phyloP scores from a whole-genome alignment of 2,797 vertebrate genomes.

The Coreius guichenoti region DNA sequence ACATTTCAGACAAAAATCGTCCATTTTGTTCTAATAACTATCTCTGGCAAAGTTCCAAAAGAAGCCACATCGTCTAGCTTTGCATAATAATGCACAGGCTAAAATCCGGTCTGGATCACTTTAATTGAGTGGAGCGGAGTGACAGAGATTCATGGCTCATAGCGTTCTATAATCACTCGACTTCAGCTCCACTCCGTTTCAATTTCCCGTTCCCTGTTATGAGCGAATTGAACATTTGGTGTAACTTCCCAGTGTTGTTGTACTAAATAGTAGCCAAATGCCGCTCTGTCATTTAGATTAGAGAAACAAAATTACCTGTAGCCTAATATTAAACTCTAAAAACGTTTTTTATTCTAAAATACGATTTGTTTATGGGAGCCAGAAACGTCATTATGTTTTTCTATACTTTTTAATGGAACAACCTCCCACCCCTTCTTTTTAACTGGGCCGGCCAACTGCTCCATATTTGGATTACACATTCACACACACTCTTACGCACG shows the following conservation, averaged over 20 bases:
- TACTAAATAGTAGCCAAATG: not conserved
- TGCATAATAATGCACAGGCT: not conserved
- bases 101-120: not conserved
- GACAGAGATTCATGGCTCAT: not conserved
- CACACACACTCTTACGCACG: slow-evolving; percentile 76
- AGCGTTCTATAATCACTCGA: not conserved
- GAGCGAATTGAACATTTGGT: not conserved
- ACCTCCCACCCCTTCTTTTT: slow-evolving; percentile 82
- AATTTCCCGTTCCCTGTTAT: not conserved
- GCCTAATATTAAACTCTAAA: not conserved
- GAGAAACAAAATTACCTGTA: not conserved
- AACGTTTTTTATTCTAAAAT: not conserved
- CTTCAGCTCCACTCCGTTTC: not conserved
- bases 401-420: slow-evolving; percentile 75
- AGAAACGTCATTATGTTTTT: slow-evolving; percentile 74
- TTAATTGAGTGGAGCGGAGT: not conserved
- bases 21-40: not conserved
- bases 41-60: not conserved
- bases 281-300: not conserved
- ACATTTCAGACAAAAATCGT: not conserved
- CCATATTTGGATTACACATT: slow-evolving; percentile 90
- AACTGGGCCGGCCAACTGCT: slow-evolving; percentile 89
- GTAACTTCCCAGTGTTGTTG: not conserved
- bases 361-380: slow-evolving; percentile 58
- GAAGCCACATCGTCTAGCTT: not conserved